phyloP scores from a whole-genome alignment of 53 echinoderm and acorn worm genomes.

The Luidia sarsii region DNA sequence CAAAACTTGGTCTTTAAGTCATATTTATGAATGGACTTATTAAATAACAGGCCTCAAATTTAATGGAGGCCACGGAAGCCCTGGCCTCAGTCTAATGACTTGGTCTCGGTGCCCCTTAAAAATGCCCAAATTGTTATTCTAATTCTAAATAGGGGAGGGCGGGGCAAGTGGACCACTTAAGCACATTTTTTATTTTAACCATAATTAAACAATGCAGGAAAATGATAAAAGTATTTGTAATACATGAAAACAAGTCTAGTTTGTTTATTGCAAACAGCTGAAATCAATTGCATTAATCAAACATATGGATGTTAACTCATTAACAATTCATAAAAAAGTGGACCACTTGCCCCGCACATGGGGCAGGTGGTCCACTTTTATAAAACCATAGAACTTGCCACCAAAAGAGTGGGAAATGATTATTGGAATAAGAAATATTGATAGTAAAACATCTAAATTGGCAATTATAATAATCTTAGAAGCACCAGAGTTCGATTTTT shows the following conservation, averaged over 20 bases:
- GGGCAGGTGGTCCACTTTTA: constrained; percentile 36
- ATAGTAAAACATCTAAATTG: neutral
- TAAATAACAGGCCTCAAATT: no score
- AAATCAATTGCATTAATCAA: constrained; percentile 35
- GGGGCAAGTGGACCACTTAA: no score
- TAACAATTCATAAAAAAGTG: constrained; percentile 14
- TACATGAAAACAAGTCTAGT: constrained; percentile 12
- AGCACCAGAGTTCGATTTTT: neutral
- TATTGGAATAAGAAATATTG: neutral
- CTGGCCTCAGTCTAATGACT: no score
- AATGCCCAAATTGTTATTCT: no score
- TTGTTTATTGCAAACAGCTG: constrained; percentile 39
- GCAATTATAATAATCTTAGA: constrained; percentile 23
- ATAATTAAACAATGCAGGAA: constrained; percentile 15
- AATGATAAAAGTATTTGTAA: constrained; percentile 21
- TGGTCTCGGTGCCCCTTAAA: no score
- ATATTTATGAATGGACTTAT: no score
- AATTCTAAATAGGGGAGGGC: no score
- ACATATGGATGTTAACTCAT: constrained; percentile 35
- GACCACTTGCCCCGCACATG: constrained; percentile 26
- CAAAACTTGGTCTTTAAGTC: no score
- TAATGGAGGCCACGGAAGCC: no score
- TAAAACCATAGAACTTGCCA: constrained; percentile 13
- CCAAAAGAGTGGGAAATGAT: neutral
- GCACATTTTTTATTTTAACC: constrained; percentile 19